These are phyloP conservation scores for Odontothrips loti DNA, from an alignment of 2,888 invertebrate species.

Conservation along the genomic window DNA sequence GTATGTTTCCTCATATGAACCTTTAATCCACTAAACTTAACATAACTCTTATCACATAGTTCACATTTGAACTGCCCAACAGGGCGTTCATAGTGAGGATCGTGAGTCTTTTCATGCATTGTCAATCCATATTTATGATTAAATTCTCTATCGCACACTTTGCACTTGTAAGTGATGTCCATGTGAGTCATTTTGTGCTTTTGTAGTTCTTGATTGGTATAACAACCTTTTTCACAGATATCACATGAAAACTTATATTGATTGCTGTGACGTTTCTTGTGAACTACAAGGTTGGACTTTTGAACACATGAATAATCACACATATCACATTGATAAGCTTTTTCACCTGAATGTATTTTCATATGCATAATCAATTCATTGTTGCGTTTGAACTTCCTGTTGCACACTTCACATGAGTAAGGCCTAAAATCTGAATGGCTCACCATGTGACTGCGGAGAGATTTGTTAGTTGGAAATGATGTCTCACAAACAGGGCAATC, in stretches of 20 bases:
- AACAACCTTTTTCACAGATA: slow-evolving; percentile 29
- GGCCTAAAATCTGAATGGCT: slow-evolving; percentile 29
- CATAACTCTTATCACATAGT: neutral
- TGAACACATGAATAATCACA: slow-evolving; percentile 13
- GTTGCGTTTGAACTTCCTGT: neutral
- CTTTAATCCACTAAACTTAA: neutral
- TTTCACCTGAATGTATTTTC: slow-evolving; percentile 10
- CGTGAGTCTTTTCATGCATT: neutral
- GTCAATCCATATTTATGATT: slow-evolving; percentile 6
- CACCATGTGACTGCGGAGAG: slow-evolving; percentile 29
- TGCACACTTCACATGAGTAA: slow-evolving; percentile 16
- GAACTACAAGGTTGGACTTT: neutral
- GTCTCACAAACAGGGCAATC: slow-evolving; percentile 2
- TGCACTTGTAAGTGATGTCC: neutral
- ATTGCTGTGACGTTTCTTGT: slow-evolving; percentile 29
- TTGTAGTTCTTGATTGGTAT: slow-evolving; percentile 28
- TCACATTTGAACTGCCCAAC: neutral
- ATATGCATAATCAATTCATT: slow-evolving; percentile 5
- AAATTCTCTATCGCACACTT: neutral
- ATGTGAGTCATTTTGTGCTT: slow-evolving; percentile 25
- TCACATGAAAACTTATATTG: slow-evolving; percentile 28
- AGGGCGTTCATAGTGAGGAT: slow-evolving; percentile 1
- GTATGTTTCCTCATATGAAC: slow-evolving; percentile 12
- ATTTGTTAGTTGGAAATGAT: slow-evolving; percentile 13
- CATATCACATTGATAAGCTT: neutral